phyloP scores from a whole-genome alignment of 2,113 vertebrate genomes.

The Nesospiza acunhae region DNA sequence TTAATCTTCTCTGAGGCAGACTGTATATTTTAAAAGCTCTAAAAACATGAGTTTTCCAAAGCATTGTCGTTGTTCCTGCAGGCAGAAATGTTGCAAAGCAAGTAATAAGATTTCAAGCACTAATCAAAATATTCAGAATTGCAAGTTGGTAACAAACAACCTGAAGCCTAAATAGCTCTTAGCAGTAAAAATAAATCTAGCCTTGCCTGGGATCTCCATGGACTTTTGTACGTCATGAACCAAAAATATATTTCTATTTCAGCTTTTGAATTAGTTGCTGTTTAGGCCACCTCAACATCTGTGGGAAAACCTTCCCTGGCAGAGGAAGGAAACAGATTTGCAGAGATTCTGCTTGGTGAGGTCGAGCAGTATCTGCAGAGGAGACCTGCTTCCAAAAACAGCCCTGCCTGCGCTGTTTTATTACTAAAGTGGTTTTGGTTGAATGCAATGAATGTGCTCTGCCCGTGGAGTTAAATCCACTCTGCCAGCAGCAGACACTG shows the following conservation, averaged over 20 bases:
- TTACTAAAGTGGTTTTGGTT: neutral
- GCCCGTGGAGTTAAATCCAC: neutral
- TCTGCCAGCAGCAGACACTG: neutral
- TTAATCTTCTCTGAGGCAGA: neutral
- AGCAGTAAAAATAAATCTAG: constrained; percentile 5
- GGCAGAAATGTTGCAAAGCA: neutral
- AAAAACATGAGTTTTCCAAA: neutral
- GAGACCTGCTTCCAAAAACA: neutral
- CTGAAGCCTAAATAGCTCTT: neutral
- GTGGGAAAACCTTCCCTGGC: neutral
- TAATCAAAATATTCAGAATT: neutral
- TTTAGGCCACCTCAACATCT: neutral
- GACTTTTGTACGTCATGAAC: neutral
- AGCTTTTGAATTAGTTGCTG: neutral
- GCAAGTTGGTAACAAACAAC: neutral
- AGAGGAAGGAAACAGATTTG: neutral
- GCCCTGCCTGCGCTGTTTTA: neutral
- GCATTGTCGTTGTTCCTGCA: neutral
- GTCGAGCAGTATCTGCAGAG: neutral
- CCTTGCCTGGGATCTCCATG: neutral
- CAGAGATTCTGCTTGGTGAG: neutral
- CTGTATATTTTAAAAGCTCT: constrained; percentile 4
- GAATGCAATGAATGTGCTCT: neutral
- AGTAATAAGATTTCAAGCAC: neutral
- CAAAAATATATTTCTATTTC: neutral